phyloP scores from a whole-genome alignment of 2,888 invertebrate genomes.

The Podotricha telesiphe region DNA sequence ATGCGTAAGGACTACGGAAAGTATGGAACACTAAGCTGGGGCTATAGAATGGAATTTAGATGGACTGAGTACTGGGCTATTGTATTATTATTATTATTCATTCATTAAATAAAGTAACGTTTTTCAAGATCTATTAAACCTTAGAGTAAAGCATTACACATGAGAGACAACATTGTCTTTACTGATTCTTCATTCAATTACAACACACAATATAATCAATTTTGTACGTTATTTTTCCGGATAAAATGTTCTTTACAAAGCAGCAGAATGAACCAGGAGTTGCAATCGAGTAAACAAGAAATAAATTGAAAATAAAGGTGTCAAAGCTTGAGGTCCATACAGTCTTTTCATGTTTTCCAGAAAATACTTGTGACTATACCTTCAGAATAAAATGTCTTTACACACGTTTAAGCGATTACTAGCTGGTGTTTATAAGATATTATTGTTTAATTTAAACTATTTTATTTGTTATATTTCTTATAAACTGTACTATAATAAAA shows the following conservation, averaged over 20 bases:
- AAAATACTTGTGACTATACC: conserved; percentile 1
- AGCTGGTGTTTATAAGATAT: neutral
- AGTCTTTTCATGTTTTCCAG: conserved; percentile 9
- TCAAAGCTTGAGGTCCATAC: conserved; percentile 15
- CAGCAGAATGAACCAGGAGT: neutral
- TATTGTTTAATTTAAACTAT: neutral
- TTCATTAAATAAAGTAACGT: too few relatives aligned
- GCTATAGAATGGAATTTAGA: too few relatives aligned
- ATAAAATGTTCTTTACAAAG: conserved; percentile 7
- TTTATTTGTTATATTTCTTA: neutral
- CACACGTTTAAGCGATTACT: neutral
- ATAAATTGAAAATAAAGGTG: conserved; percentile 27
- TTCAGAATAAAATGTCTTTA: neutral
- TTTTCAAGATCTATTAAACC: too few relatives aligned
- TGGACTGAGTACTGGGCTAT: too few relatives aligned
- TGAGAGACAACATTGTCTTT: neutral
- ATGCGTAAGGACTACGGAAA: too few relatives aligned
- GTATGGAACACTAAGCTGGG: too few relatives aligned
- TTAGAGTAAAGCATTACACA: too few relatives aligned
- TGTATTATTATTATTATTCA: too few relatives aligned
- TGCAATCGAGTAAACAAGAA: conserved; percentile 12
- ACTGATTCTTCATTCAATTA: neutral
- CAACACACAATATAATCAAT: conserved; percentile 4
- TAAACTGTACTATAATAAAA: too few relatives aligned
- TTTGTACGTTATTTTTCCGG: conserved; percentile 4